A percentile compares a stretch with the other conserved stretches of the same genome.
Evolutionary conservation across 1,140 invertebrate species (phyloP).

Genomic region (Schlechtendalia chinensis): DNA sequence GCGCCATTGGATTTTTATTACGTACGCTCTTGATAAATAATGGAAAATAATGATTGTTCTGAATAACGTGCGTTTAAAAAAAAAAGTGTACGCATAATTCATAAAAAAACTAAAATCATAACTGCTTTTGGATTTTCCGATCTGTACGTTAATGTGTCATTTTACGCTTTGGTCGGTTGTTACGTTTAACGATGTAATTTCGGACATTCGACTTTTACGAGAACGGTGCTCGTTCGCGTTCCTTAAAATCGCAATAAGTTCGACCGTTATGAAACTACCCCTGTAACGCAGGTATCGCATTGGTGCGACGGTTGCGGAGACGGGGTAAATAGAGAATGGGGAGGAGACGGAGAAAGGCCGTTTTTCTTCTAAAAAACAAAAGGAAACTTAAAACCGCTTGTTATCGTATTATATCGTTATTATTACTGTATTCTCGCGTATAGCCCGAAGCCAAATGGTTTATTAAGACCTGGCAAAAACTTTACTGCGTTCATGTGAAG

Average conservation of each 20-base stretch:
- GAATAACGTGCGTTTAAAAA: too few species aligned
- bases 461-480: conserved; percentile 48
- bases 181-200: conserved; percentile 44
- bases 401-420: conserved; percentile 47
- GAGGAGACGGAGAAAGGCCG: conserved; percentile 3
- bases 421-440: conserved; percentile 43
- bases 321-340: background rate
- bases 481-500: conserved; percentile 48
- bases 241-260: conserved; percentile 48
- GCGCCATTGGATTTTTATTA: too few species aligned
- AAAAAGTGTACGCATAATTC: too few species aligned
- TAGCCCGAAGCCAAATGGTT: conserved; percentile 37
- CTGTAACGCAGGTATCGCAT: background rate
- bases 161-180: conserved; percentile 38
- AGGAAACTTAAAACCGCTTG: conserved; percentile 47
- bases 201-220: conserved; percentile 46
- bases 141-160: conserved; percentile 29
- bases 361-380: conserved; percentile 48
- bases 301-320: background rate
- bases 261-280: conserved; percentile 28
- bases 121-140: background rate
- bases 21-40: too few species aligned
- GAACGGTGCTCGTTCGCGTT: conserved; percentile 33
- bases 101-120: too few species aligned
- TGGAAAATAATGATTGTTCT: too few species aligned